Percentiles rank a stretch among this genome's conserved stretches.
Conservation (phyloP, 2,113 vertebrate genomes). For the Pluvianellus socialis region DNA sequence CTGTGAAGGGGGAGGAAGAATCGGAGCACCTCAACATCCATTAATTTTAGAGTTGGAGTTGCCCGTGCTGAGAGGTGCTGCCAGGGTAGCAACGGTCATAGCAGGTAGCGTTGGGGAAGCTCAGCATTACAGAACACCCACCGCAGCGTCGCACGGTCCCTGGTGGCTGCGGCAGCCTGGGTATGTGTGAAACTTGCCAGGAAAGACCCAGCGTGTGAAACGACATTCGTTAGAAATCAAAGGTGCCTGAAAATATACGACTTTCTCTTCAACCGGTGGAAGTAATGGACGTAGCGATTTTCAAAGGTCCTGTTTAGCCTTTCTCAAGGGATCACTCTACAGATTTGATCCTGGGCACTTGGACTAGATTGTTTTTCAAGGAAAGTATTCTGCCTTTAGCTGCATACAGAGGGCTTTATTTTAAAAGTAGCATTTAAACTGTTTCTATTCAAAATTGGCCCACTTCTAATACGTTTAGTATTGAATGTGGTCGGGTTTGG, state of each 20-base stretch:
- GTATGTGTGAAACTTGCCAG: background rate
- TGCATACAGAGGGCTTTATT: background rate
- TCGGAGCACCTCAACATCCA: background rate
- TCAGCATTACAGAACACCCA: accelerated
- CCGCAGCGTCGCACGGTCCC: background rate
- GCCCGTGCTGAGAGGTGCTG: background rate
- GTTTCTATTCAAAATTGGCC: background rate
- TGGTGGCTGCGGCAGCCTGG: accelerated
- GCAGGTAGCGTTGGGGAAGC: background rate
- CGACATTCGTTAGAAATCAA: background rate
- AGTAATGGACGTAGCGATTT: background rate
- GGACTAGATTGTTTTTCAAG: background rate
- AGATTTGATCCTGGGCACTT: background rate
- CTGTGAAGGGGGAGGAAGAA: background rate
- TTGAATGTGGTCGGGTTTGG: background rate
- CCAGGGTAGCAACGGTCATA: accelerated
- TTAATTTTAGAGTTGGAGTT: background rate
- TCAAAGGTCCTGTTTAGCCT: background rate
- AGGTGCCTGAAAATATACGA: background rate
- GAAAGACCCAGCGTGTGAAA: background rate
- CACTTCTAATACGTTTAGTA: background rate
- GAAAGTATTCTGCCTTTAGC: background rate
- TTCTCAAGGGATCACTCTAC: background rate
- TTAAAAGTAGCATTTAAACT: background rate
- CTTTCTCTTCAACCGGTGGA: background rate